Evolutionary conservation across 2,113 vertebrate genomes (phyloP).

Genomic region (Rhabdomys dilectus): DNA sequence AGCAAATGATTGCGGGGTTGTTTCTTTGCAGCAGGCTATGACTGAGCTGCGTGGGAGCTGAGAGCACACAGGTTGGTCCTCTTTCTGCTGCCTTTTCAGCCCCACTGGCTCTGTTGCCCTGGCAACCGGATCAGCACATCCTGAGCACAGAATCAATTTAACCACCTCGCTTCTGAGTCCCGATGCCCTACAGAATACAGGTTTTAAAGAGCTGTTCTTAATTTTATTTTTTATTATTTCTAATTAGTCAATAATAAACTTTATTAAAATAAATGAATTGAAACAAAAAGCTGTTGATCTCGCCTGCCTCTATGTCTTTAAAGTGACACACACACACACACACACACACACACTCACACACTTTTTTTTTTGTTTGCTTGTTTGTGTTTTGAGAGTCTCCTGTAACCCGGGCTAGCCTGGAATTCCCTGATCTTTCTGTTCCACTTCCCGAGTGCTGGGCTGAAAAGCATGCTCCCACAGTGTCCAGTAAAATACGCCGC

Average conservation of each 20-base stretch:
- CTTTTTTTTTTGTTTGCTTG: not conserved
- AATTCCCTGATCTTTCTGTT: not conserved
- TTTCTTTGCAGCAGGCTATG: not conserved
- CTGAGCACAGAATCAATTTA: not conserved
- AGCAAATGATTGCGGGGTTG: not conserved
- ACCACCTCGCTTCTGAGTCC: not conserved
- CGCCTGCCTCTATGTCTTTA: not conserved
- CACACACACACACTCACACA: not conserved
- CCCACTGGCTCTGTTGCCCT: not conserved
- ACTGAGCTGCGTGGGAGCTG: not conserved
- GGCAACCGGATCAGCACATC: conserved; percentile 34
- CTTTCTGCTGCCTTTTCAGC: not conserved
- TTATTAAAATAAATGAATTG: not conserved
- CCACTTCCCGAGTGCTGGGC: not conserved
- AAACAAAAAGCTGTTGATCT: not conserved
- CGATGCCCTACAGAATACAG: not conserved
- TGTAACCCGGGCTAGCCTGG: not conserved
- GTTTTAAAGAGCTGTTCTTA: not conserved
- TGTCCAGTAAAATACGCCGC: not conserved
- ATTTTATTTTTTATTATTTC: not conserved
- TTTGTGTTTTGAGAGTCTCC: not conserved
- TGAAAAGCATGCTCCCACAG: not conserved
- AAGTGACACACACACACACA: not conserved
- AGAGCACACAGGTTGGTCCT: not conserved
- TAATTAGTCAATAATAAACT: not conserved